These are phyloP conservation scores for Salvator merianae DNA, from an alignment of 2,113 vertebrate genomes.

Conservation along the genomic window DNA sequence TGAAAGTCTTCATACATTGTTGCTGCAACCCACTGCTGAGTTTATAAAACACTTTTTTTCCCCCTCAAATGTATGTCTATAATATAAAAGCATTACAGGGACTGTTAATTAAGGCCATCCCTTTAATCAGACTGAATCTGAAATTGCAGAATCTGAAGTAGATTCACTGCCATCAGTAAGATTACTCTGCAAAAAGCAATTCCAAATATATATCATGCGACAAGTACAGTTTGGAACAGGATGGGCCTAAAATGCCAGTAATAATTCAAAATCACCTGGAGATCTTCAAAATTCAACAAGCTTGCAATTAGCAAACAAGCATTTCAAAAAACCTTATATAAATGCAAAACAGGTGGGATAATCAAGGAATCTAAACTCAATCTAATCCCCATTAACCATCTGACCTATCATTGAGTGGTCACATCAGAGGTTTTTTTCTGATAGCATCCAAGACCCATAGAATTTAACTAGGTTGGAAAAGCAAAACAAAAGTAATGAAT, in stretches of 20 bases:
- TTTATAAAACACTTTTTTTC: conserved; percentile 3
- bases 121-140: conserved; percentile 9
- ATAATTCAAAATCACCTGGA: conserved; percentile 42
- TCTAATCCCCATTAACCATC: conserved; percentile 62
- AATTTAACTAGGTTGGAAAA: conserved; percentile 34
- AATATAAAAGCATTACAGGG: conserved; percentile 41
- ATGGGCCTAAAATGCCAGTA: conserved; percentile 40
- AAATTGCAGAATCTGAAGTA: conserved; percentile 15
- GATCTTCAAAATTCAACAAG: conserved; percentile 38
- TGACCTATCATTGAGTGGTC: conserved; percentile 57
- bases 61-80: background rate
- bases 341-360: conserved; percentile 66
- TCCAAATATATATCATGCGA: background rate
- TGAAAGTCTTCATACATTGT: background rate
- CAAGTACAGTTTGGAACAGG: background rate
- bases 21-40: conserved; percentile 36
- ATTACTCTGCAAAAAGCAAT: background rate
- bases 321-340: conserved; percentile 62
- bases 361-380: conserved; percentile 53
- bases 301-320: conserved; percentile 55
- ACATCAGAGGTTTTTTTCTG: conserved; percentile 31
- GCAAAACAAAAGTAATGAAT: conserved; percentile 37
- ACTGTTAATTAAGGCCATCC: conserved; percentile 38
- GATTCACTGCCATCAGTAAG: background rate
- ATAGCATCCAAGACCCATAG: conserved; percentile 23